Conservation (phyloP, 2,797 vertebrate species). For the Sternotherus odoratus region DNA sequence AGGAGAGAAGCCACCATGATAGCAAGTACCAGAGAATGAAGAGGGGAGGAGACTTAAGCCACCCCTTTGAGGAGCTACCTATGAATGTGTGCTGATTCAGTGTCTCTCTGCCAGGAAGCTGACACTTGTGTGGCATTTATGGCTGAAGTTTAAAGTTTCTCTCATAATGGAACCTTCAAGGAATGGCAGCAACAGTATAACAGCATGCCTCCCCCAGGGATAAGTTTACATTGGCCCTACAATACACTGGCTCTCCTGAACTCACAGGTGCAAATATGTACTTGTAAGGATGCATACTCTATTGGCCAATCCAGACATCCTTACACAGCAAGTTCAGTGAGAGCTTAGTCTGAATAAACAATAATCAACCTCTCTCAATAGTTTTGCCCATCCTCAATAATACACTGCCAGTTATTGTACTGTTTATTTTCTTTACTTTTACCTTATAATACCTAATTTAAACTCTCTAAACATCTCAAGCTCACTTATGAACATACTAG, state of each 20-base stretch:
- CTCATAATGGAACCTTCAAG: not conserved
- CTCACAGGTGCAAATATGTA: not conserved
- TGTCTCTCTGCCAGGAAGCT: not conserved
- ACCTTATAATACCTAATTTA: not conserved
- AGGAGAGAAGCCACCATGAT: no score
- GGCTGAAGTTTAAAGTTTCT: not conserved
- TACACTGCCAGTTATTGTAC: not conserved
- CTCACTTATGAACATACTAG: not conserved
- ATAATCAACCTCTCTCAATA: not conserved
- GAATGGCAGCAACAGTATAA: not conserved
- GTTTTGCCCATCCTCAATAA: not conserved
- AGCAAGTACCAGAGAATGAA: no score
- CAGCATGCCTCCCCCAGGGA: not conserved
- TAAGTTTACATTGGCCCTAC: not conserved
- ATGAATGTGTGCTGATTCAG: not conserved
- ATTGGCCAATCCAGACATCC: not conserved
- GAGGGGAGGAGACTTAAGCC: no score
- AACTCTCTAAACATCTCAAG: not conserved
- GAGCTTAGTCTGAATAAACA: not conserved
- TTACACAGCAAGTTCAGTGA: not conserved
- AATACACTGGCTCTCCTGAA: not conserved
- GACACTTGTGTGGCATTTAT: rapidly evolving
- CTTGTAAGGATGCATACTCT: not conserved
- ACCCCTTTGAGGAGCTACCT: no score
- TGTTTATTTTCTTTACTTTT: not conserved